Evolutionary conservation across 2,888 invertebrate genomes (phyloP), one percentile per base, ranked within the genome.

Genomic region (Melanotus villosus): DNA sequence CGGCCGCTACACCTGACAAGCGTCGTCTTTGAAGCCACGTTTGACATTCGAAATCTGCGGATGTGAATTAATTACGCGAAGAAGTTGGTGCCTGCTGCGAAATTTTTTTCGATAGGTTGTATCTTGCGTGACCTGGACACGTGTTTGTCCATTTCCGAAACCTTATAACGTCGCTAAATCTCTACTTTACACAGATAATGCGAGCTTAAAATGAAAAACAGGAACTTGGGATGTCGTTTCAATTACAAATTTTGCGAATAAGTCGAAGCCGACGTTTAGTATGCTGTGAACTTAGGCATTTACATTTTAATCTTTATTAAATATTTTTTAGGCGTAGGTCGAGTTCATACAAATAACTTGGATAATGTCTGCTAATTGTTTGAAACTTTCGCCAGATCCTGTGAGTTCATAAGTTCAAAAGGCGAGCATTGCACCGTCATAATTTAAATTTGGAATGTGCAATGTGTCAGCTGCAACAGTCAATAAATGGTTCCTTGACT

Each of bases 401-500:
- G 54, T 30, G 57, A 38, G 69, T 69, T 68, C 67, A 57, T 16
- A 54, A 68, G 71, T 72, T 72, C 72, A 70, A 57, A 66, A 64
- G 68, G 68, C 71, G 73, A 63, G 52, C 73, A 62, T 65, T 73
- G 73, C 70, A 73, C 70, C 64, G 70, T 54, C 36, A 69, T 71
- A 68, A 73, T 71, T 71, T 71, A 71, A 73, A 71, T 73, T 73
- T 70, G 70, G 73, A 71, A 71, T 71, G 71, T 71, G 73, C 73
- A 71, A 69, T 70, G 70, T 71, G 67, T 71, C 71, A 65, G 62
- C 65, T 38, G 56, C 23, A 52, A 18, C 19, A 52, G 59, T 64
- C 67, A 71, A 71, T 73, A 71, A 69, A 73, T 58, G 65, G 66
- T 71, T 67, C 47, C 65, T 69, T 66, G 71, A 67, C 71, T 57